A percentile compares a stretch with the other conserved stretches of the same genome.
Evolutionary conservation across 2,888 invertebrate species (phyloP).

Genomic region (Coelinius sp.): DNA sequence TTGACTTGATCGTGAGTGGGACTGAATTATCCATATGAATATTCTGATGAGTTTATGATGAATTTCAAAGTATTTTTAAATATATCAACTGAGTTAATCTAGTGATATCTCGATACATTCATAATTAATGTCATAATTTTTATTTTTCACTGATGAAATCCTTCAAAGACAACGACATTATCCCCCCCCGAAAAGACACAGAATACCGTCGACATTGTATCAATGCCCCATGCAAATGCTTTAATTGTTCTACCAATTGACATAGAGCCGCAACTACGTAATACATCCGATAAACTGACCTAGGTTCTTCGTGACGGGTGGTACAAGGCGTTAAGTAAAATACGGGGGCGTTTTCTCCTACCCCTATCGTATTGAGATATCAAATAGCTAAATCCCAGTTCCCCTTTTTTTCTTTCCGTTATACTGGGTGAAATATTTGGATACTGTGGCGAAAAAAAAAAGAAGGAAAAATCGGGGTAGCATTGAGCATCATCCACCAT

Average conservation of each 20-base stretch:
- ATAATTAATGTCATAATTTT: too few relatives aligned
- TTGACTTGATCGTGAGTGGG: not conserved
- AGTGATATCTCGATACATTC: too few relatives aligned
- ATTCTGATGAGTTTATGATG: too few relatives aligned
- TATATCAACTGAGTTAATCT: too few relatives aligned
- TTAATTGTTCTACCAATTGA: not conserved
- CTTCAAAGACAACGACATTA: too few relatives aligned
- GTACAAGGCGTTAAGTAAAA: constrained; percentile 57
- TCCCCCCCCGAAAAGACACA: too few relatives aligned
- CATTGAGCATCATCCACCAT: constrained; percentile 30
- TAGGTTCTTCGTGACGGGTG: constrained; percentile 35
- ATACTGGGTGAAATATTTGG: constrained; percentile 53
- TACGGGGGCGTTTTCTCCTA: constrained; percentile 59
- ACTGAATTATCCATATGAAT: too few relatives aligned
- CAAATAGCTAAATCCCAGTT: constrained; percentile 66
- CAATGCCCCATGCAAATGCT: not conserved
- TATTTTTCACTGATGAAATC: too few relatives aligned
- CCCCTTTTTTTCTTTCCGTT: constrained; percentile 53
- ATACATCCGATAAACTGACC: constrained; percentile 45
- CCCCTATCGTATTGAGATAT: constrained; percentile 68
- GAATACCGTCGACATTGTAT: too few relatives aligned
- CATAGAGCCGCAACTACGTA: not conserved
- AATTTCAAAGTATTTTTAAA: too few relatives aligned
- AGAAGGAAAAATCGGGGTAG: constrained; percentile 2
- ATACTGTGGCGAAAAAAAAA: constrained; percentile 49